Evolutionary conservation across 2,113 vertebrate genomes (phyloP).

Genomic region (Lanius collurio): DNA sequence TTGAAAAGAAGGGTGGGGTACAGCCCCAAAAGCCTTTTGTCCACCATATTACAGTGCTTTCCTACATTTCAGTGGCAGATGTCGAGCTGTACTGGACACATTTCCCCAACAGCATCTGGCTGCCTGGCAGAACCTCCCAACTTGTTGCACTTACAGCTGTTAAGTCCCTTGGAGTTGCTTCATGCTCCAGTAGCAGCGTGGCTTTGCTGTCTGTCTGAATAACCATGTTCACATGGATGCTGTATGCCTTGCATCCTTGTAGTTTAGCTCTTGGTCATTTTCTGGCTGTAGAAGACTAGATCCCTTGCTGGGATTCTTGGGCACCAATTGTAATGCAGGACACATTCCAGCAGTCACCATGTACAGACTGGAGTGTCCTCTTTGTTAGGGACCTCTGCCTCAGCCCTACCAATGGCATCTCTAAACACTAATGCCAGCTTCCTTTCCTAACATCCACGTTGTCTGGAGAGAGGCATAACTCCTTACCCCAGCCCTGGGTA

Average conservation of each 20-base stretch:
- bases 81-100: neutral
- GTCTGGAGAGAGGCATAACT: neutral
- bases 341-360: neutral
- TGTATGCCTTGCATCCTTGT: neutral
- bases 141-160: conserved; percentile 5
- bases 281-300: neutral
- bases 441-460: neutral
- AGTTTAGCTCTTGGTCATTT: neutral
- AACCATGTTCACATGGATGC: neutral
- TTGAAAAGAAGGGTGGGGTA: neutral
- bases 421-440: neutral
- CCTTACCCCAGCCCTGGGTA: neutral
- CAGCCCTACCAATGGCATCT: rapidly evolving
- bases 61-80: conserved; percentile 2
- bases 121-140: conserved; percentile 25
- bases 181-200: neutral
- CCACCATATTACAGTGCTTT: neutral
- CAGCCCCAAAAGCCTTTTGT: neutral
- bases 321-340: neutral
- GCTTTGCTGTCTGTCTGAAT: neutral
- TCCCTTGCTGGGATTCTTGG: neutral
- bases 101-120: conserved; percentile 51
- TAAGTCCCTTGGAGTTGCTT: neutral
- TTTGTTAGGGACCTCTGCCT: neutral
- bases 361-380: neutral